Evolutionary conservation across 2,888 invertebrate genomes (phyloP), one percentile per base, ranked within the genome.

Genomic region (Andrena camellia): DNA sequence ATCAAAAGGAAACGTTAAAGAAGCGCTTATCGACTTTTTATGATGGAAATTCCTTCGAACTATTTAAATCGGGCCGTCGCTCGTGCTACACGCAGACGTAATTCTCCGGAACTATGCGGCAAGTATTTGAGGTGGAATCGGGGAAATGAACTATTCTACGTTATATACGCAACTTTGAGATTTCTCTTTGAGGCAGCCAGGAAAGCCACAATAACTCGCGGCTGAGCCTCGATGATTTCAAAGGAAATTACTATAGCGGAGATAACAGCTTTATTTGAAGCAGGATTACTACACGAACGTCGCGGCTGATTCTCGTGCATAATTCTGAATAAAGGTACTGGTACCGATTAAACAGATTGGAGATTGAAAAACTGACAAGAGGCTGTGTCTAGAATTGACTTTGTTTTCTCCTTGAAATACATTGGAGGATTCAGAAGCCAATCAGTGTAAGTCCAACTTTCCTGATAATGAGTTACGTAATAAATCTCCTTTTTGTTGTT

Each of bases 51-150:
- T 81, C 66, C 84, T 76, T 74, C 79, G 67, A 88, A 86, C 88
- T 88, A 88, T 88, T 88, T 88, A 88, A 88, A 88, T 88, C 88
- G 85, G 63, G 82, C 81, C 81, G 69, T 60, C 73, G 62, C 72
- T 59, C 69, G 77, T 81, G 52, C 76, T 71, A 57, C 78, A 70
- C 63, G 64, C 74, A 48, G 68, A 35, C 69, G 86, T 81, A 85
- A 88, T 86, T 85, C 79, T 79, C 75, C 52, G 54, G 76, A 88
- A 88, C 88, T 88, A 88, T 88, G 88, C 76, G 69, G 77, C 88
- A 88, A 88, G 88, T 88, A 88, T 88, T 85, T 73, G 71, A 78
- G 59, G 83, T 81, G 74, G 78, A 85, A 88, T 78, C 76, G 66
- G 69, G 73, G 68, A 63, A 75, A 76, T 72, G 77, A 88, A 88